Conservation (phyloP, 2,888 invertebrate species). For the Horisme vitalbata region DNA sequence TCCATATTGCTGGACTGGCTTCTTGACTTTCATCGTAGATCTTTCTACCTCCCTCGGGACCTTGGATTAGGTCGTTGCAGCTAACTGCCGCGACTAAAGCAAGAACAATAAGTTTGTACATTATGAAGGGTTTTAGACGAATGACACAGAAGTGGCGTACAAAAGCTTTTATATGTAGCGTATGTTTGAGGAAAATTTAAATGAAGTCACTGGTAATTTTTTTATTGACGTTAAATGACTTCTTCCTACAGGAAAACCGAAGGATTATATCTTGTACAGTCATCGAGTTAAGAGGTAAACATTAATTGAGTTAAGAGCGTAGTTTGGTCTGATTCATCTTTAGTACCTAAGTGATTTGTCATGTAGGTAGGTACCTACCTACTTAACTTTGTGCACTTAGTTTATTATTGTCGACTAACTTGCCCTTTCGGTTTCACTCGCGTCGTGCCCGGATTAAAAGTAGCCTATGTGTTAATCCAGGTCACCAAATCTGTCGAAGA, state of each 20-base stretch:
- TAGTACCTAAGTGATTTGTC: not conserved
- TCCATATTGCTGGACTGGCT: conserved; percentile 67
- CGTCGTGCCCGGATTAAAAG: too few relatives aligned
- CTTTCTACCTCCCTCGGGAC: conserved; percentile 49
- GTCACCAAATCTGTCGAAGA: too few relatives aligned
- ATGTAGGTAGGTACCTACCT: not conserved
- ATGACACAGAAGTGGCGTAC: conserved; percentile 39
- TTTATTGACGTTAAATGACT: conserved; percentile 52
- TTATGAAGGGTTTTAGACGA: conserved; percentile 41
- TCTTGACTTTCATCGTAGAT: conserved; percentile 58
- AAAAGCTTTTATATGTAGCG: conserved; percentile 59
- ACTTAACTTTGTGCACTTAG: too few relatives aligned
- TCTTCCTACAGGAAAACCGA: conserved; percentile 69
- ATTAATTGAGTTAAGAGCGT: conserved; percentile 2
- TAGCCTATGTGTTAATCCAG: too few relatives aligned
- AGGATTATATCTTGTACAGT: conserved; percentile 38
- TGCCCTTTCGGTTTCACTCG: too few relatives aligned
- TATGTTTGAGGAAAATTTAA: conserved; percentile 60
- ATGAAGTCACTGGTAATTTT: conserved; percentile 49
- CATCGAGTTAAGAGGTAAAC: conserved; percentile 35
- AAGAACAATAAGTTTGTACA: conserved; percentile 46
- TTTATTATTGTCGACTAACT: too few relatives aligned
- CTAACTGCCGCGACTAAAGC: conserved; percentile 44
- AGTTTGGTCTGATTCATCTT: not conserved
- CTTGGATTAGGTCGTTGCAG: conserved; percentile 52